Percentiles rank a stretch among this genome's conserved stretches.
Conservation (phyloP, 2,888 invertebrate genomes). For the Tenthredo amoena region DNA sequence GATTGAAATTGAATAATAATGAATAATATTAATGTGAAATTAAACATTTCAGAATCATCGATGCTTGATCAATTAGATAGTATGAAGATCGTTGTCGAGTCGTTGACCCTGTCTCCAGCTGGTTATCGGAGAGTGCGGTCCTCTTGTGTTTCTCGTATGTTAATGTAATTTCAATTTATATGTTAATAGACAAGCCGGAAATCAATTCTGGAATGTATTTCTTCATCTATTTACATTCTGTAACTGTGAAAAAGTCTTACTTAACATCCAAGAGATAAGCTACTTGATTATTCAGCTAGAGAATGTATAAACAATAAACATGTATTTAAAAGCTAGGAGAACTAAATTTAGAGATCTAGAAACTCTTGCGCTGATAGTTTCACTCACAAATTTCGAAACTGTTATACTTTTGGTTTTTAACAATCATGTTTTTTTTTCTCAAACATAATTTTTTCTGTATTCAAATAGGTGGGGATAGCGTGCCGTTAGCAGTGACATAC, state of each 20-base stretch:
- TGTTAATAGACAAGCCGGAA: conserved; percentile 15
- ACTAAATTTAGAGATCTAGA: neutral
- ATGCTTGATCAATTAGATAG: conserved; percentile 75
- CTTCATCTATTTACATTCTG: neutral
- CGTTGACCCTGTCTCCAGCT: conserved; percentile 76
- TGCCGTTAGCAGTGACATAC: conserved; percentile 73
- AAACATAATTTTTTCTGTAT: neutral
- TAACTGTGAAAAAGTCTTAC: neutral
- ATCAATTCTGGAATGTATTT: neutral
- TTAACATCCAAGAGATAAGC: neutral
- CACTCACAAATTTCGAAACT: neutral
- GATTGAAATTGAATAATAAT: neutral
- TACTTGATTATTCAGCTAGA: neutral
- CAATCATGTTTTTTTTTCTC: conserved; percentile 24
- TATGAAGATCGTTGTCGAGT: conserved; percentile 77
- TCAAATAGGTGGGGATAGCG: conserved; percentile 64
- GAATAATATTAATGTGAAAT: neutral
- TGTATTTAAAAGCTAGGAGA: neutral
- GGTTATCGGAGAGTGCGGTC: conserved; percentile 77
- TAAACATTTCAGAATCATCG: conserved; percentile 58
- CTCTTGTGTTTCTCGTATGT: conserved; percentile 68
- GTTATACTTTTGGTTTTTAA: conserved; percentile 22
- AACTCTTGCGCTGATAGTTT: neutral
- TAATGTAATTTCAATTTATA: conserved; percentile 52
- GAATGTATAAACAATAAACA: neutral